Evolutionary conservation across 2,113 vertebrate species (phyloP), one percentile per base, ranked within the genome.

Genomic region (Xiphophorus maculatus): DNA sequence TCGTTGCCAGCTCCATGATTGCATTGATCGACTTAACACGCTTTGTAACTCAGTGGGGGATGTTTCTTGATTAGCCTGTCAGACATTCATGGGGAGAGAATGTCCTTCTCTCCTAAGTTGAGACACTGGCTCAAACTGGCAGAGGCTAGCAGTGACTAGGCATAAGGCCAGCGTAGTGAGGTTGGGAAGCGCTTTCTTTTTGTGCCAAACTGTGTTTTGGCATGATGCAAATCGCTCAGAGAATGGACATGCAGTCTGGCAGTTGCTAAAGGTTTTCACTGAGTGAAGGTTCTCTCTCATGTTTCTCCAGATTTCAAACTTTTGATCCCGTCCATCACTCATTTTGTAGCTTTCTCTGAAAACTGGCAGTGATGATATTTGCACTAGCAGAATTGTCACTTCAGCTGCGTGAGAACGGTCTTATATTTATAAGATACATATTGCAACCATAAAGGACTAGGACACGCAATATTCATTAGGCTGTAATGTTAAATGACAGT

Each of bases 1-100:
- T 85, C 77, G 69, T 82, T 62, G 30, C 81, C 81, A 71, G 78
- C 66, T 48, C 84, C n/a, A n/a, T 89, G 91, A 91, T 90, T 87
- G 89, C 89, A 85, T 78, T 82, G 86, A 91, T 91, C 79, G 76
- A 73, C 81, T 87, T 85, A 87, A 90, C 84, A 81, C 78, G 85
- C 63, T 17, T 74, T 81, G 80, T 81, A 73, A 51, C 88, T 73
- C 87, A 75, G 82, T 61, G 64, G 80, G 82, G 61, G 33, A 66
- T 51, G 48, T 67, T 85, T 84, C 83, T 89, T 75, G 82, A 89
- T 84, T 89, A 83, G 77, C 63, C 80, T 73, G 81, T 88, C 76
- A 83, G 79, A 71, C 63, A 0, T 63, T 80, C 79, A 66, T 48
- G 64, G 42, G 51, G 71, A 51, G 73, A 81, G 84, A 88, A 87